Base-by-base conservation (phyloP, 2,797 vertebrate species). In the Melanotaenia parkinsoni region DNA sequence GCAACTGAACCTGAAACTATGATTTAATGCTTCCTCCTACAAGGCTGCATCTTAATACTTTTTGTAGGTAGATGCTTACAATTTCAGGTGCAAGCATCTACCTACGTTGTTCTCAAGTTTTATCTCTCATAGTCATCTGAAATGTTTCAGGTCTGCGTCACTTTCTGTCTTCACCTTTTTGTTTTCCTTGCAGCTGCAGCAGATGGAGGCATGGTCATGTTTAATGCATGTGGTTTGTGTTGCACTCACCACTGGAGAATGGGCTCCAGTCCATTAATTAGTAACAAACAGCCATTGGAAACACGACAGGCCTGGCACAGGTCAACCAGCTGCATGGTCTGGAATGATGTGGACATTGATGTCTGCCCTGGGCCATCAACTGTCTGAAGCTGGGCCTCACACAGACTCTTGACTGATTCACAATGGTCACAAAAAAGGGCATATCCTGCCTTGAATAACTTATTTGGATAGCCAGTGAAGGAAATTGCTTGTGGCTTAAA, bases 241-340 rank as follows among this genome's bases (percentile, higher is more conserved):
- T 92, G 90, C 91, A 91, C 90, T 92, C 85, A 84, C 84, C 58
- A 71, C 89, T 68, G 77, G 84, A 91, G 88, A 92, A 91, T 86
- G 88, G 93, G 90, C 91, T 90, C 75, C 71, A 93, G 92, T 95
- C 93, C 91, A 93, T 95, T 95, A 95, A 95, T 95, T 94, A 94
- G 93, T 87, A 91, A 90, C 87, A 92, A 92, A 93, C 53, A 90
- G 87, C 88, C 86, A 63, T 91, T 93, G 88, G 93, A 90, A 95
- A 94, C 91, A 91, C 92, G 92, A 92, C 88, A 84, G 81, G 88
- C 92, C 81, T 76, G 67, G 90, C 87, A 83, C 84, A 90, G 93
- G 93, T 94, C 91, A 84, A 88, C 84, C 80, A 76, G 86, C 88
- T 89, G 77, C 79, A 59, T 84, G 88, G 87, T 82, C 82, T 87